Evolutionary conservation across 2,888 invertebrate species (phyloP).

Genomic region (Plebejus argus): DNA sequence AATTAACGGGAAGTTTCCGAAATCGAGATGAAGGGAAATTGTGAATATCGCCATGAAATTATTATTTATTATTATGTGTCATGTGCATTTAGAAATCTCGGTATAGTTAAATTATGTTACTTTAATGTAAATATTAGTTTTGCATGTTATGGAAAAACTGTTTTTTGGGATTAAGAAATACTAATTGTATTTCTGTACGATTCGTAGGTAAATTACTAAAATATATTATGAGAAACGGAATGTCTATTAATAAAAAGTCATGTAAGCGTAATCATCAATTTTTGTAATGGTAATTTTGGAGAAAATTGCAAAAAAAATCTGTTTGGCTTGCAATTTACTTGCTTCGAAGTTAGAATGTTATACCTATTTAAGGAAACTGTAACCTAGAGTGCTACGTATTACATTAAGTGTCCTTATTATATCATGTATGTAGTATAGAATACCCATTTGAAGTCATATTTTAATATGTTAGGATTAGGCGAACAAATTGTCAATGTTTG

Average conservation of each 20-base stretch:
- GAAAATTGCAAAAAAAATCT: not conserved
- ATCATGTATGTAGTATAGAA: constrained; percentile 2
- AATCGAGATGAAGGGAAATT: not conserved
- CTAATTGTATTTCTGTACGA: not conserved
- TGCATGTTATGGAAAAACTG: not conserved
- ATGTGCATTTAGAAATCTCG: not conserved
- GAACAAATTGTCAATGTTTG: constrained; percentile 25
- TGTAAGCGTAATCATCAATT: no score
- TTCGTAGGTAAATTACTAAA: not conserved
- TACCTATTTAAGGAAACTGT: not conserved
- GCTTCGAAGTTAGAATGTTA: not conserved
- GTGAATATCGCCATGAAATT: not conserved
- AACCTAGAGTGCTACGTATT: constrained; percentile 14
- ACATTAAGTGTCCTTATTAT: constrained; percentile 17
- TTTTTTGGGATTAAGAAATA: not conserved
- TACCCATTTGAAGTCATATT: constrained; percentile 20
- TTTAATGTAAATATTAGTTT: constrained; percentile 5
- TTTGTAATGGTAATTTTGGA: no score
- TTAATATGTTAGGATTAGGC: not conserved
- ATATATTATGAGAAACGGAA: not conserved
- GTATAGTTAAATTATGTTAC: not conserved
- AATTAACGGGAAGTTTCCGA: not conserved
- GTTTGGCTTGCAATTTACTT: not conserved
- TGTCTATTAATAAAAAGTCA: not conserved
- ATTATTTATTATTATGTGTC: not conserved